phyloP scores from a whole-genome alignment of 2,113 vertebrate genomes.

The Accipiter virgatus region DNA sequence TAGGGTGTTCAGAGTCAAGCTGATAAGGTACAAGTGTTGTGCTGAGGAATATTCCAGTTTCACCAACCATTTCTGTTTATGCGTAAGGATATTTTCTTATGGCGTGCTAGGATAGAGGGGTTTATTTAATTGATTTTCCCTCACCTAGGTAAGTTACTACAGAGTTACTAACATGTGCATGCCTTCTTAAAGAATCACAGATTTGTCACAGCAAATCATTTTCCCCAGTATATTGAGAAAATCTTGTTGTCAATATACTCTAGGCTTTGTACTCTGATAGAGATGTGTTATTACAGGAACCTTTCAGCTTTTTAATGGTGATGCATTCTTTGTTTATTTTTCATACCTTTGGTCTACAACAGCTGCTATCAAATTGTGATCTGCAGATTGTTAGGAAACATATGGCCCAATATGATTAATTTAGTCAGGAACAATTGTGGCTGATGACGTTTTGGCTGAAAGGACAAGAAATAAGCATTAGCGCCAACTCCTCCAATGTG shows the following conservation, averaged over 20 bases:
- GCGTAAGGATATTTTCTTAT: not conserved
- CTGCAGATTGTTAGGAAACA: slow-evolving; percentile 22
- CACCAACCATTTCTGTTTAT: not conserved
- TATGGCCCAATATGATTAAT: slow-evolving; percentile 25
- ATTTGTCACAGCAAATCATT: not conserved
- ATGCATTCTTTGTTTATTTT: slow-evolving; percentile 29
- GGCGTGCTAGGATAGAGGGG: not conserved
- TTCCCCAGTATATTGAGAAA: not conserved
- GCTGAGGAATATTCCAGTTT: not conserved
- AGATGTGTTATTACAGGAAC: slow-evolving; percentile 10
- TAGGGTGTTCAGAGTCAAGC: not conserved
- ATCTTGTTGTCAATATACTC: not conserved
- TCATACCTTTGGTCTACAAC: not conserved
- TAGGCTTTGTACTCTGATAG: not conserved
- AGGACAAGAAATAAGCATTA: not conserved
- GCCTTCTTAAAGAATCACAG: not conserved
- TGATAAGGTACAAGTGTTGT: not conserved
- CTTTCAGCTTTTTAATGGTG: not conserved
- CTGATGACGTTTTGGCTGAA: not conserved
- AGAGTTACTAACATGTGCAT: not conserved
- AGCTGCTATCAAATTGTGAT: slow-evolving; percentile 20
- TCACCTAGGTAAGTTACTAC: not conserved
- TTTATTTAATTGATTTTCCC: not conserved
- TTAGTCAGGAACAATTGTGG: not conserved
- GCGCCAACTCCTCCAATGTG: not conserved